Evolutionary conservation across 2,888 invertebrate species (phyloP), one percentile per base, ranked within the genome.

Genomic region (Pyrgus malvae): DNA sequence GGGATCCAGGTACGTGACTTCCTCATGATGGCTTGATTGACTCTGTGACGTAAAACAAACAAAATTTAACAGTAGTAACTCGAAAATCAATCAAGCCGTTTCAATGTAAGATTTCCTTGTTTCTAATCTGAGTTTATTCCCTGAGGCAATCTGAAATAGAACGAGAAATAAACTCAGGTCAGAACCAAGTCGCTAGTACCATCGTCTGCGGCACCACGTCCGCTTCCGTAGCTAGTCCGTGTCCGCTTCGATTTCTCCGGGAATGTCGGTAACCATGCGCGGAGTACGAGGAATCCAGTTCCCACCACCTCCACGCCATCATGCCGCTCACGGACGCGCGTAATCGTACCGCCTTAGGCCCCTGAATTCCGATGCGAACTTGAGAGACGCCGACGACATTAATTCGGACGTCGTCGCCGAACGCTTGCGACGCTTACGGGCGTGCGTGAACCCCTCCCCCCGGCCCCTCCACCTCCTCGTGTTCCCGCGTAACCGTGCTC

Each of bases 401-500:
- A 64, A 74, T 76, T 75, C 76, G 80, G 71, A 68, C 72, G 67
- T 63, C 66, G 72, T 74, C 42, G 50, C 33, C 42, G 46, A 46
- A 23, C 46, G 50, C 50, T 29, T 37, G 71, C 72, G 73, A 74
- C 77, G 80, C 79, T 78, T 74, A 74, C 80, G 80, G 74, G 80
- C 82, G 73, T 70, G 69, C 69, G 67, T 73, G 69, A 67, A 66
- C 70, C 69, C 64, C 60, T 61, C 58, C 50, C 53, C 60, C 63
- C 63, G 64, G 61, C 91, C 92, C 93, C 84, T 93, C 78, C 92
- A 93, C 69, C 94, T 94, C 91, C 95, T 94, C 86, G 78, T 96
- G 96, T 82, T 96, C 81, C 96, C 96, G 81, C 84, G 84, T 89
- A 84, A 88, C 87, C 77, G 83, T 85, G 80, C 78, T 84, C 72